Percentiles rank a stretch among this genome's conserved stretches.
phyloP scores from a whole-genome alignment of 2,888 invertebrate genomes.

The Ectobius pallidus region DNA sequence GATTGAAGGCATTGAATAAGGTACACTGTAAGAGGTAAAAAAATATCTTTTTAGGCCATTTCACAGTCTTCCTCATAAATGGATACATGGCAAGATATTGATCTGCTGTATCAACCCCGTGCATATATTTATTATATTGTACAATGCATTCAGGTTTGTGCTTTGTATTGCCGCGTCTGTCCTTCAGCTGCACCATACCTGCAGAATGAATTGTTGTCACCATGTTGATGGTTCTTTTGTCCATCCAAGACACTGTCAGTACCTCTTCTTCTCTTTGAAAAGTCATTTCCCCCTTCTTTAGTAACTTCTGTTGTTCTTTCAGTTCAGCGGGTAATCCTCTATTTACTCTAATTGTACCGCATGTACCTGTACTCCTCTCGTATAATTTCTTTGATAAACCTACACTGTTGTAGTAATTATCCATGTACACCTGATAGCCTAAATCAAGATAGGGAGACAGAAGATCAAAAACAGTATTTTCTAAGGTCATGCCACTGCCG shows the following conservation, averaged over 20 bases:
- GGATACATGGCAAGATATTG: conserved; percentile 36
- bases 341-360: conserved; percentile 43
- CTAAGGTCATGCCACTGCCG: conserved; percentile 40
- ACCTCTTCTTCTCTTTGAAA: conserved; percentile 41
- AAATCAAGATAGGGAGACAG: conserved; percentile 7
- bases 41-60: conserved; percentile 40
- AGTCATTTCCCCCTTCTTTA: conserved; percentile 39
- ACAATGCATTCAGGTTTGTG: conserved; percentile 38
- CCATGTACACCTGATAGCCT: conserved; percentile 23
- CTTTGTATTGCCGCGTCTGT: conserved; percentile 29
- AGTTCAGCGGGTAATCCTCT: conserved; percentile 17
- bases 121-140: conserved; percentile 40
- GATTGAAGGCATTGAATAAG: conserved; percentile 30
- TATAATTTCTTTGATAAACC: conserved; percentile 39
- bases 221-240: conserved; percentile 42
- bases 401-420: conserved; percentile 42
- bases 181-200: conserved; percentile 37
- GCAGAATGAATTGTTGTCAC: conserved; percentile 44
- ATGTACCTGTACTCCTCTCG: conserved; percentile 40
- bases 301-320: too few species aligned
- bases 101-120: too few species aligned
- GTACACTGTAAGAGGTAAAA: conserved; percentile 38
- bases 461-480: conserved; percentile 38
- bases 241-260: conserved; percentile 42
- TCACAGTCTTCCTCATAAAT: conserved; percentile 40